Conservation (phyloP, 2,888 invertebrate genomes). For the Salticus scenicus region DNA sequence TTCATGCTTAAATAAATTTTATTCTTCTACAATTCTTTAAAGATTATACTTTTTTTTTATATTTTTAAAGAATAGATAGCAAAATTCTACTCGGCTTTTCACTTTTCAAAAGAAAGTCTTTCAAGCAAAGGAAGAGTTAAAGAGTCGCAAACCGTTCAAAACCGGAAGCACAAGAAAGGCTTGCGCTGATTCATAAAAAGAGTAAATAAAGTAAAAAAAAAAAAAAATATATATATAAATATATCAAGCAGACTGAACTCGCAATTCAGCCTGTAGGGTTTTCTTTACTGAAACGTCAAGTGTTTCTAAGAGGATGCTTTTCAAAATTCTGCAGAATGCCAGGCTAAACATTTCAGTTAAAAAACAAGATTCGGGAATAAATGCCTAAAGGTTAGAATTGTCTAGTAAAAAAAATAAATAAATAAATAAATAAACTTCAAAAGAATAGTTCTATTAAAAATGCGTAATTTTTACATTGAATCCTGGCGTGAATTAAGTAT, state of each 20-base stretch:
- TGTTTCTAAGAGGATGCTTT: background rate
- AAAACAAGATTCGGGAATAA: background rate
- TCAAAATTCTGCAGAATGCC: background rate
- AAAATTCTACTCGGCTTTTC: too few species aligned
- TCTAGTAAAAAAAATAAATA: too few species aligned
- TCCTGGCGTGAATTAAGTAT: too few species aligned
- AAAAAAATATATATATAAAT: background rate
- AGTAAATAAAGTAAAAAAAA: background rate
- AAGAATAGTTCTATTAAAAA: too few species aligned
- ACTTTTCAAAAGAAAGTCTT: background rate
- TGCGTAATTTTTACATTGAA: too few species aligned
- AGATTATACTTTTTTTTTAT: background rate
- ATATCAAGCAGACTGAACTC: background rate
- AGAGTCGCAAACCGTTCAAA: background rate
- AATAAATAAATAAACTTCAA: too few species aligned
- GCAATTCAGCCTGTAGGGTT: background rate
- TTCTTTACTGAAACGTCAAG: conserved; percentile 1
- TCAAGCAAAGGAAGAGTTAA: background rate
- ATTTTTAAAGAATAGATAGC: background rate
- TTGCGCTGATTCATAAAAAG: background rate
- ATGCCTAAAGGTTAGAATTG: conserved; percentile 1
- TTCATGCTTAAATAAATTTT: background rate
- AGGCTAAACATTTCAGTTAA: background rate
- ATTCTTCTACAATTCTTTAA: background rate
- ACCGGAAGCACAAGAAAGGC: background rate